Conservation (phyloP, 2,113 vertebrate genomes). For the Neoarius graeffei region DNA sequence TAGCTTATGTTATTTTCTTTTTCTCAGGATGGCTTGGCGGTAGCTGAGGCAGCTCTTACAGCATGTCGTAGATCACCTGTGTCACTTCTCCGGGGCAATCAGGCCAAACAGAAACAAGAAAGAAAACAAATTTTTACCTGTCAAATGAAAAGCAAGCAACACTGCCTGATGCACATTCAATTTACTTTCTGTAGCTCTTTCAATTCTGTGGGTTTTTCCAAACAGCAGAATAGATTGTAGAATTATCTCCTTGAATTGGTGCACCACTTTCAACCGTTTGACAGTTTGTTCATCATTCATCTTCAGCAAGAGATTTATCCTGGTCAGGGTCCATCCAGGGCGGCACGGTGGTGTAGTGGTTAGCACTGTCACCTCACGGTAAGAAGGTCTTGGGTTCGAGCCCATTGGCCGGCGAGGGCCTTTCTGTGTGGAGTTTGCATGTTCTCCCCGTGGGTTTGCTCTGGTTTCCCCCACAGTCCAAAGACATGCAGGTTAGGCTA, state of each 20-base stretch:
- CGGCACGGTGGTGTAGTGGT: no score
- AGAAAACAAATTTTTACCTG: slow-evolving; percentile 6
- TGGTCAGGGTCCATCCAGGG: background rate
- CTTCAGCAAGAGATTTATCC: background rate
- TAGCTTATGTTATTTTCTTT: background rate
- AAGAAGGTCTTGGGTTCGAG: no score
- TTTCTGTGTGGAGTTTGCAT: no score
- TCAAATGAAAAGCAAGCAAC: slow-evolving; percentile 12
- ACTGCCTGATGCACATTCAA: background rate
- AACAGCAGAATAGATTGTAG: background rate
- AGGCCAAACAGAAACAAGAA: background rate
- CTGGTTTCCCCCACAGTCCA: no score
- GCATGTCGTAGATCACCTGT: slow-evolving; percentile 12
- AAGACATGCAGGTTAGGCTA: no score
- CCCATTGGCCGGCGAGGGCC: no score
- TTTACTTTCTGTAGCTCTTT: background rate
- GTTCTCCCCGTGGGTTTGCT: no score
- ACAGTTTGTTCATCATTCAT: background rate
- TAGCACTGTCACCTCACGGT: no score
- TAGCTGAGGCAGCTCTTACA: slow-evolving; percentile 4
- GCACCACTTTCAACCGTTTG: background rate
- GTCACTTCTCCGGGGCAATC: slow-evolving; percentile 12
- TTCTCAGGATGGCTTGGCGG: background rate
- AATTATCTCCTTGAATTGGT: background rate
- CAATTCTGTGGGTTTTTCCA: background rate